Conservation (phyloP, 2,888 invertebrate species). For the Lomographa bimaculata region DNA sequence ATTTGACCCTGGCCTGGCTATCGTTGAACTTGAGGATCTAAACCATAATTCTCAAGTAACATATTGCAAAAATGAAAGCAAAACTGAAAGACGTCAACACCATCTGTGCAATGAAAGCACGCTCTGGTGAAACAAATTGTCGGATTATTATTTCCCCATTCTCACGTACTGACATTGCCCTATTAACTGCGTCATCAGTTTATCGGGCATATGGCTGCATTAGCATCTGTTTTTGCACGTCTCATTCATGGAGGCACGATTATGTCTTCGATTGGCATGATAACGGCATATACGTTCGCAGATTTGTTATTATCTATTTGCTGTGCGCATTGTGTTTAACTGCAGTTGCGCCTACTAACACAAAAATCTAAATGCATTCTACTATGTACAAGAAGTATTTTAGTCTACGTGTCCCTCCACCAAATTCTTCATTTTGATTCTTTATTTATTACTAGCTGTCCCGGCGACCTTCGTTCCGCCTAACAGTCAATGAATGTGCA, state of each 20-base stretch:
- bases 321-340: no score
- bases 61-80: slow-evolving; percentile 12
- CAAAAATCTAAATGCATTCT: no score
- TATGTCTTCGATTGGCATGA: slow-evolving; percentile 10
- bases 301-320: no score
- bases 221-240: slow-evolving; percentile 23
- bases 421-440: no score
- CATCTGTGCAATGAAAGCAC: slow-evolving; percentile 24
- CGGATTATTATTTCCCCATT: slow-evolving; percentile 31
- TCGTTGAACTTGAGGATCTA: background rate
- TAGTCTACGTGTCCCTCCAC: no score
- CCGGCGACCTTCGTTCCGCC: no score
- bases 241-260: slow-evolving; percentile 10
- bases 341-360: no score
- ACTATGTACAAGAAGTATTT: no score
- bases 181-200: slow-evolving; percentile 39
- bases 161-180: slow-evolving; percentile 51
- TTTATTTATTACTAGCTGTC: no score
- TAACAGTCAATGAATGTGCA: no score
- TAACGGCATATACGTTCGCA: no score
- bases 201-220: slow-evolving; percentile 37
- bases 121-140: slow-evolving; percentile 16
- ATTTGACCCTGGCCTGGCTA: no score
- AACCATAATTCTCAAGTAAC: slow-evolving; percentile 1
- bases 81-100: slow-evolving; percentile 10